Evolutionary conservation across 2,113 vertebrate species (phyloP), one percentile per base, ranked within the genome.

Genomic region (Corythornis vintsioides): DNA sequence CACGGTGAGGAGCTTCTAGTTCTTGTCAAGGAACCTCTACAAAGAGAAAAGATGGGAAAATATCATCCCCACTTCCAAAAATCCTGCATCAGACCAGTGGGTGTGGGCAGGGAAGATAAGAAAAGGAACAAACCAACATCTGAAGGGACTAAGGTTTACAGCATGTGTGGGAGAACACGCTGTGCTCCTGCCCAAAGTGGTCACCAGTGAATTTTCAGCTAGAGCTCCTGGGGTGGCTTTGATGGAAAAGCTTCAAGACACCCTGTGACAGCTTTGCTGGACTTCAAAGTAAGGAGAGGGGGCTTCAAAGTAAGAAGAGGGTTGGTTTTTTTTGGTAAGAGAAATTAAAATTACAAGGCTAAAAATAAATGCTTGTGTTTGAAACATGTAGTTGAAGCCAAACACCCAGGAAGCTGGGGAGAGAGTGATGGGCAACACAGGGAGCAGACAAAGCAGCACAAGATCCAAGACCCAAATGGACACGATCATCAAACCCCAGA

Each of bases 401-500:
- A 70, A 59, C 24, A 7, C 10, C 8, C n/a, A 11, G 28, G 59
- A 53, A 56, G 35, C 25, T 16, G 67, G 28, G 52, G 38, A 78
- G 28, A 60, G 83, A 38, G 1, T 12, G 52, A 43, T 0, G 6
- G 78, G 66, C 75, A 76, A 77, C 0, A 11, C 26, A 26, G 70
- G 0, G 14, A 78, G 82, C n/a, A 38, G 38, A 53, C 42, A 82
- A 61, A 71, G 33, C 15, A 8, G 4, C 10, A 5, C 31, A 13
- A 45, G 50, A 14, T 4, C 2, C 0, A 3, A 52, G 43, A 80
- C 14, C 64, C 52, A 8, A 47, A 14, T 0, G 7, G 67, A 45
- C 66, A 35, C 1, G 0, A 15, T 1, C 0, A 5, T 3, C 80
- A 5, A 83, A 35, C 19, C 65, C 0, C 64, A 2, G 71, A 6